Base-by-base conservation (phyloP, 2,113 vertebrate genomes). In the Oreotrochilus melanogaster region DNA sequence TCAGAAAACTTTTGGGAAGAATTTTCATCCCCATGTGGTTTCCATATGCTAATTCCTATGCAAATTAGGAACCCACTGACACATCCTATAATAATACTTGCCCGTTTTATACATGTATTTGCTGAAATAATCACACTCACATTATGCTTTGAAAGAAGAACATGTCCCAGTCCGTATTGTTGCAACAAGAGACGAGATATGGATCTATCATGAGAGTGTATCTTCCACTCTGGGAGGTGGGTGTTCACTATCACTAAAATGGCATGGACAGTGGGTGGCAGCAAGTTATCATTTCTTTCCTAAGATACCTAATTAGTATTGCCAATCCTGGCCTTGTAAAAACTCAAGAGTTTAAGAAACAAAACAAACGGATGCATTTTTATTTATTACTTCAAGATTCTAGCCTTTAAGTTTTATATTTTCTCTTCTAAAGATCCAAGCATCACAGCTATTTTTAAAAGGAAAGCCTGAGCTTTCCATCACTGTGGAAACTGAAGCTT, bases 41-140 rank as follows among this genome's bases (percentile, higher is more conserved):
- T 84, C 78, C 53, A 60, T 37, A 91, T 88, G 88, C 30, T 92
- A 91, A 89, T 93, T 93, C 14, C 53, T 78, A 81, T 69, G 65
- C 76, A 96, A 94, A 96, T 95, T 30, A 91, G 93, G 66, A 93
- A 56, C 57, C 53, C 35, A n/a, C 57, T 89, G 89, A 93, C 89
- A 92, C 67, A 91, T 95, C 54, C 76, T 76, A 89, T 91, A 88
- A 91, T 45, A 94, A 65, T 65, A 66, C 84, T 91, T 91, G 87
- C 78, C 94, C 51, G 39, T 86, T 89, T 86, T 76, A 62, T 58
- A 62, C 56, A 62, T 19, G 31, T 23, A 54, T 92, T 89, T 72
- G 62, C 54, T 86, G 93, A 91, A 95, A 83, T 89, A 70, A 96
- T 60, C 30, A 7, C 48, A 72, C 30, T 92, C 70, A 33, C 37